A percentile compares a stretch with the other conserved stretches of the same genome.
Conservation (phyloP, 2,797 vertebrate species). For the Urocyon cinereoargenteus region DNA sequence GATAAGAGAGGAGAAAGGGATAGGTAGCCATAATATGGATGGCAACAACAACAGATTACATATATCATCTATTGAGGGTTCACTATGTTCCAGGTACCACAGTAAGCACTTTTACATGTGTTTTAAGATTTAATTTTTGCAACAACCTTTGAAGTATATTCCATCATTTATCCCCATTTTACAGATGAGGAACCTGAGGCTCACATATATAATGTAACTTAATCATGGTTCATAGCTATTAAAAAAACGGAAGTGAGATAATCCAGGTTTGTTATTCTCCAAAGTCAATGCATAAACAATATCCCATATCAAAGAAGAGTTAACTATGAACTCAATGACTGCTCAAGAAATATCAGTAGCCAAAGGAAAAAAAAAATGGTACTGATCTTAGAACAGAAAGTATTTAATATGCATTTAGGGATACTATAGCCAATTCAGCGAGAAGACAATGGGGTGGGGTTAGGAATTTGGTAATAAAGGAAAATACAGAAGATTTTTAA, state of each 20-base stretch:
- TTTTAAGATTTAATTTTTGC: neutral
- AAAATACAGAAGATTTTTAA: neutral
- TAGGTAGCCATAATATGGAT: neutral
- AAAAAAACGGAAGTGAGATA: neutral
- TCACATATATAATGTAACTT: neutral
- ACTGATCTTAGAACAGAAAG: neutral
- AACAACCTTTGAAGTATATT: neutral
- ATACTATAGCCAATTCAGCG: neutral
- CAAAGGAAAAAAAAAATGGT: neutral
- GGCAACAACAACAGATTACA: neutral
- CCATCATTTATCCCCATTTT: neutral
- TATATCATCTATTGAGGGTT: neutral
- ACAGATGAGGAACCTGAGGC: neutral
- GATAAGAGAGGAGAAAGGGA: neutral
- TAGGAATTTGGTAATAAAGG: neutral
- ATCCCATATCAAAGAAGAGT: neutral
- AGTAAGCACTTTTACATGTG: neutral
- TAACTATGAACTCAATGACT: neutral
- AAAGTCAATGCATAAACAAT: constrained; percentile 26
- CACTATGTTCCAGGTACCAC: neutral
- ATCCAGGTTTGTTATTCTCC: neutral
- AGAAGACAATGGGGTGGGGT: neutral
- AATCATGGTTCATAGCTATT: neutral
- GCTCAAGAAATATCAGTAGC: neutral
- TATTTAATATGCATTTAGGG: neutral